Percentiles rank a stretch among this genome's conserved stretches.
Conservation (phyloP, 1,140 invertebrate genomes). For the Pogonomyrmex barbatus region DNA sequence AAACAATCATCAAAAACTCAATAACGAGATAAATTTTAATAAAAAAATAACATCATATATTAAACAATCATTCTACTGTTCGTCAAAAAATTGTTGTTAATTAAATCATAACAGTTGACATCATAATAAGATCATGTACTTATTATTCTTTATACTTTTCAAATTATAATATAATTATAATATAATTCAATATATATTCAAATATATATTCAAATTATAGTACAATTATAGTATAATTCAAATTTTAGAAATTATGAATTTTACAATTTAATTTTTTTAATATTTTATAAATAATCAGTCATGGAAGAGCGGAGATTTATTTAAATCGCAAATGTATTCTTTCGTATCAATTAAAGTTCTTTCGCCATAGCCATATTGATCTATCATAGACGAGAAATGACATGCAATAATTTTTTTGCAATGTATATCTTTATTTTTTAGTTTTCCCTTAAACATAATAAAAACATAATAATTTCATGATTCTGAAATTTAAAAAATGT, state of each 20-base stretch:
- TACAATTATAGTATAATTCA: not conserved
- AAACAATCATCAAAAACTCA: not conserved
- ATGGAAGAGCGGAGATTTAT: slow-evolving; percentile 29
- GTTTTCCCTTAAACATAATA: too few relatives aligned
- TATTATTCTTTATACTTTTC: too few relatives aligned
- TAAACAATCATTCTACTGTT: slow-evolving; percentile 6
- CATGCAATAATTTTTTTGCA: too few relatives aligned
- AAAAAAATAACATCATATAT: slow-evolving; percentile 17
- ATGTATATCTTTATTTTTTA: too few relatives aligned
- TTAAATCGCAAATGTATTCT: slow-evolving; percentile 15
- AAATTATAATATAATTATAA: too few relatives aligned
- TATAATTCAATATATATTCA: too few relatives aligned
- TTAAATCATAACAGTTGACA: too few relatives aligned
- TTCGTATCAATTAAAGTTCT: not conserved
- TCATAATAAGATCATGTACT: too few relatives aligned
- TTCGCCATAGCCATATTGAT: too few relatives aligned
- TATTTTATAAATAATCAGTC: slow-evolving; percentile 21
- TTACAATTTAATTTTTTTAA: not conserved
- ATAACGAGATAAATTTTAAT: not conserved
- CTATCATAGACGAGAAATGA: too few relatives aligned
- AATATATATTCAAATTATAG: not conserved
- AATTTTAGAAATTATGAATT: not conserved
- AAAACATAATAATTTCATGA: too few relatives aligned
- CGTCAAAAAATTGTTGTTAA: not conserved
- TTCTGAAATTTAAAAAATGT: too few relatives aligned